A percentile compares a stretch with the other conserved stretches of the same genome.
Evolutionary conservation across 2,113 vertebrate genomes (phyloP).

Genomic region (Pycnonotus jocosus): DNA sequence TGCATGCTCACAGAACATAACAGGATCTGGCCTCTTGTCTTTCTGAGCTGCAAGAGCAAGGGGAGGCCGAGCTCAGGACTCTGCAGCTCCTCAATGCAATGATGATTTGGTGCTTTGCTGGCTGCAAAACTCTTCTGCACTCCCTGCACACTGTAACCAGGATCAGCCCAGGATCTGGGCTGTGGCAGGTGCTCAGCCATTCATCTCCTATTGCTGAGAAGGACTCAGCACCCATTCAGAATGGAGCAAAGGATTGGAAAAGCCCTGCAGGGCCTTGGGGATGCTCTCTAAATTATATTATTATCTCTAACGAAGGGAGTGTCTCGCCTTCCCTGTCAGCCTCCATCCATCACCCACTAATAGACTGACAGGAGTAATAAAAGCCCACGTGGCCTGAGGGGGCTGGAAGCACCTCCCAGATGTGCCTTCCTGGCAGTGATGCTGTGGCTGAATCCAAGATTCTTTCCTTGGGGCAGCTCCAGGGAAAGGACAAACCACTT

Average conservation of each 20-base stretch:
- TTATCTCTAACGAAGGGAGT: conserved; percentile 10
- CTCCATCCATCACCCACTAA: background rate
- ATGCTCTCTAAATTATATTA: conserved; percentile 12
- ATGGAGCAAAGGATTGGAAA: background rate
- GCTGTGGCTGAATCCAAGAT: fast-evolving
- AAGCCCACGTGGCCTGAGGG: background rate
- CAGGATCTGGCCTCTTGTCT: background rate
- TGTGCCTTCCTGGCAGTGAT: fast-evolving
- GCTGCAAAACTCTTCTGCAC: background rate
- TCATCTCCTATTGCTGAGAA: background rate
- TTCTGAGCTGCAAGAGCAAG: background rate
- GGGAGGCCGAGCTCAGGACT: background rate
- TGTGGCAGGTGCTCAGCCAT: background rate
- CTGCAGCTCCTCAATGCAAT: background rate
- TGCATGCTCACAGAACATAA: background rate
- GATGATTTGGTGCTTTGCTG: background rate
- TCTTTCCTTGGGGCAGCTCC: background rate
- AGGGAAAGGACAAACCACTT: background rate
- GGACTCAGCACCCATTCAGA: background rate
- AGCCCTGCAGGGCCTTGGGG: background rate
- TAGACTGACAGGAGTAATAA: conserved; percentile 10
- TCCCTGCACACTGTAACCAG: background rate
- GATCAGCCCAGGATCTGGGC: background rate
- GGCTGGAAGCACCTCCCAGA: background rate
- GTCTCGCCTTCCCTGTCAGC: background rate